Conservation (phyloP, 2,888 invertebrate species). For the Chaitophorus viminalis region DNA sequence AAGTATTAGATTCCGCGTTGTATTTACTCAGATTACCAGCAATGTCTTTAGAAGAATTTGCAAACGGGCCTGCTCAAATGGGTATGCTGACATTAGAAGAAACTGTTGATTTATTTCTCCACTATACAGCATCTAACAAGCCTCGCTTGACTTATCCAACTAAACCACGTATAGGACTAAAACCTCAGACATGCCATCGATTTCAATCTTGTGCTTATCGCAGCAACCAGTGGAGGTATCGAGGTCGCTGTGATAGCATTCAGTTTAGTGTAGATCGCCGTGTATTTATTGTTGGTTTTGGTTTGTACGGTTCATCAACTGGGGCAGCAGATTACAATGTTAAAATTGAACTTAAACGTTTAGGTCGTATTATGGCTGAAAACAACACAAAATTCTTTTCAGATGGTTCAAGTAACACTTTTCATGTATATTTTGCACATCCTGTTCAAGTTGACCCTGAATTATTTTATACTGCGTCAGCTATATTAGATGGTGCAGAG, state of each 20-base stretch:
- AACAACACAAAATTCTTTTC: slow-evolving; percentile 94
- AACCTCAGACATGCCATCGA: slow-evolving; percentile 91
- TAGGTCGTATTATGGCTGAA: slow-evolving; percentile 88
- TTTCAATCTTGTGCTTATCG: slow-evolving; percentile 97
- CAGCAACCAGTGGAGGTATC: slow-evolving; percentile 96
- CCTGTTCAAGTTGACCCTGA: slow-evolving; percentile 91
- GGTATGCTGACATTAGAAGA: slow-evolving; percentile 92
- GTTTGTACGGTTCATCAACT: slow-evolving; percentile 94
- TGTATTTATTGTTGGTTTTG: slow-evolving; percentile 95
- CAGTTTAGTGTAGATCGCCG: slow-evolving; percentile 95
- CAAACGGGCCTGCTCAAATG: slow-evolving; percentile 93
- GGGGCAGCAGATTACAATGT: slow-evolving; percentile 95
- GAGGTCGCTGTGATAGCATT: slow-evolving; percentile 95
- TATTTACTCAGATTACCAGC: slow-evolving; percentile 92
- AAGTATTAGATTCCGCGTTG: slow-evolving; percentile 80
- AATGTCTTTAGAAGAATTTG: slow-evolving; percentile 93
- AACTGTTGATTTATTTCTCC: slow-evolving; percentile 93
- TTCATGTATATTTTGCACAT: slow-evolving; percentile 85
- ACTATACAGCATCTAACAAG: slow-evolving; percentile 90
- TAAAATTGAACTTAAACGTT: slow-evolving; percentile 90
- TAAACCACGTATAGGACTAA: slow-evolving; percentile 85
- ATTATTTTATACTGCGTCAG: slow-evolving; percentile 94
- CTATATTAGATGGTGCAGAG: slow-evolving; percentile 91
- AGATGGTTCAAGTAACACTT: slow-evolving; percentile 95
- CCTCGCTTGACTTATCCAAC: slow-evolving; percentile 84